Evolutionary conservation across 1,140 invertebrate species (phyloP), one percentile per base, ranked within the genome.

Genomic region (Drosophila repleta): DNA sequence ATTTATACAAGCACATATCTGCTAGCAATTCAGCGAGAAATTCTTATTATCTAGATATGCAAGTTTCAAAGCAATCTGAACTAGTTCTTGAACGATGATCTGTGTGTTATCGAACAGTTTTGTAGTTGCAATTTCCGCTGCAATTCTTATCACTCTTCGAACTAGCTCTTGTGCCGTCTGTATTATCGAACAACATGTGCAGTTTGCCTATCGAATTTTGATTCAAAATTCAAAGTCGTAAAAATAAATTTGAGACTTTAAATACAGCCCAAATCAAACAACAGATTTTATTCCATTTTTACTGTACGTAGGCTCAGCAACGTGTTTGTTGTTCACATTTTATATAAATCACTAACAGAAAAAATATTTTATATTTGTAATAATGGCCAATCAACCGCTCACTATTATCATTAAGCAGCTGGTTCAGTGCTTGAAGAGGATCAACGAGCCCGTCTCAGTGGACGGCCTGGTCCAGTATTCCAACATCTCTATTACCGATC

Each of bases 401-500:
- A 39, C 8, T n/a, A 8, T 37, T 8, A 11, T 39, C 0, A 18
- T 64, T 6, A 21, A 53, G 0, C 61, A 64, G 15, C 17, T 65
- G 15, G 51, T 65, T 15, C 13, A 48, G 6, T 35, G n/a, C n/a
- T 15, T 65, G 10, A 56, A 21, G 18, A n/a, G 7, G 4, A 15
- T 56, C 10, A 65, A 65, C 18, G 26, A 65, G n/a, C 63, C 52
- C 4, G 41, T 65, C 13, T 26, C 56, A 10, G 6, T 68, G 10
- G 8, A 49, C 1, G 15, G 7, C 4, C 26, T 68, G 0, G 5
- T 43, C 13, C 6, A 29, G 7, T 13, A 11, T n/a, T 18, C 37
- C 13, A 17, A 43, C 10, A 17, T 49, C 6, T n/a, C 2, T 17
- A 4, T 32, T 0, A 18, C 15, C 10, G 8, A 55, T 24, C 35